Evolutionary conservation across 2,888 invertebrate species (phyloP), one percentile per base, ranked within the genome.

Genomic region (Cryptophagus acutangulus): DNA sequence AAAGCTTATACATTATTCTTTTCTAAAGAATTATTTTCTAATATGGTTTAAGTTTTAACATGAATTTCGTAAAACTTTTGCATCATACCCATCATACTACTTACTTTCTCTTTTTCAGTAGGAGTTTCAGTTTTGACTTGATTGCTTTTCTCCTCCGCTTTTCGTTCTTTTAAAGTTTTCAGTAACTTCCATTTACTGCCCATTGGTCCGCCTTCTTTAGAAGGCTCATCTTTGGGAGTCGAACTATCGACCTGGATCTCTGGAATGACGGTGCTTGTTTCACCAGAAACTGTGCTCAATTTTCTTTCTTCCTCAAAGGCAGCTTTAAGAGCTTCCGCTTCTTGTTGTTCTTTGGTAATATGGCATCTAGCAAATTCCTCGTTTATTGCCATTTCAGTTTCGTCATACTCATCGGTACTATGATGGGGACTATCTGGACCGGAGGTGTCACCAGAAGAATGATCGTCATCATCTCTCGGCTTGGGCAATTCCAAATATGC

Each of bases 181-280:
- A 92, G 70, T 30, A 92, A 74, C 66, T 91, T 91, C 92, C 92
- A 92, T 66, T 90, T 90, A 62, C 90, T 90, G 5, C 87, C 84
- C 36, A 82, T 75, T 28, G 82, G 77, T 8, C 78, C 79, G 9
- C 73, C 65, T 41, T 62, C 65, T 48, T 65, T 68, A 3, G 57
- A 53, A 6, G 49, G 49, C 41, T 68, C 66, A 26, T 66, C 65
- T 42, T 62, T 59, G 4, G 50, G 49, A 1, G 47, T 67, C 61
- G 38, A 64, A 57, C 58, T 40, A 13, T 75, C 74, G 36, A 75
- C 71, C 55, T 72, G 71, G 49, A 76, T 75, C 55, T 71, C 68
- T 1, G 75, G 76, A 38, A 75, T 64, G 41, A 15, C 33, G 14
- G 20, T 34, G 39, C 36, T 42, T 33, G 63, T 31, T 15, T 30